Conservation (phyloP, 2,797 vertebrate species). For the Peromyscus attwateri region DNA sequence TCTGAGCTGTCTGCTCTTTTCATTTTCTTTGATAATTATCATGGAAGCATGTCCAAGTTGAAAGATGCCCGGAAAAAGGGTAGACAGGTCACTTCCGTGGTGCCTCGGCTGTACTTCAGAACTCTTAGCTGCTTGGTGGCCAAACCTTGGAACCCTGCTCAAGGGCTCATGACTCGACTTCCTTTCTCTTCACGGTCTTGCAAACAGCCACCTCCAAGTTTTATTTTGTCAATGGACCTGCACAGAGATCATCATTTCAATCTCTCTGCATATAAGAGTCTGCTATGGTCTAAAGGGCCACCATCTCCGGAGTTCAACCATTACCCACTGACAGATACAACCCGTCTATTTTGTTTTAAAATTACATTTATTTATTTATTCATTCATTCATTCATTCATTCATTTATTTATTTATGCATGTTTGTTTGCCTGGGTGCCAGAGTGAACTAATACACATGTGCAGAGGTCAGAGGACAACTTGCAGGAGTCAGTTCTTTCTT, state of each 20-base stretch:
- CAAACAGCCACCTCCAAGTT: constrained; percentile 51
- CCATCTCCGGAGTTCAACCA: not conserved
- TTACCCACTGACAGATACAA: not conserved
- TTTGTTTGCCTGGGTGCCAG: not conserved
- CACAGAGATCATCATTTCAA: not conserved
- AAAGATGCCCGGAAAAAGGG: constrained; percentile 12
- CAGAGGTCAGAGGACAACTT: not conserved
- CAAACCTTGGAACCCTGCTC: not conserved
- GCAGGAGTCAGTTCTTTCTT: not conserved
- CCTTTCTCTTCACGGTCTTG: not conserved
- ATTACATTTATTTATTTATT: not conserved
- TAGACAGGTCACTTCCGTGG: not conserved
- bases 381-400: not conserved
- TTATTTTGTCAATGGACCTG: not conserved
- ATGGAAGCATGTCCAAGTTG: not conserved
- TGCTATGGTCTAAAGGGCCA: not conserved
- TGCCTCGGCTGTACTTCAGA: constrained; percentile 2
- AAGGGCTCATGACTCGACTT: constrained; percentile 39
- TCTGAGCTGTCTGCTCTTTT: constrained; percentile 47
- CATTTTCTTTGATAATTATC: constrained; percentile 32
- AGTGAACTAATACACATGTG: not conserved
- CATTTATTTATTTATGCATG: not conserved
- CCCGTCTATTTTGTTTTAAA: not conserved
- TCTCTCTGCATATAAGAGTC: not conserved
- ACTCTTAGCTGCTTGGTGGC: not conserved